Base-by-base conservation (phyloP, 2,888 invertebrate genomes). In the Drosophila peninsularis region DNA sequence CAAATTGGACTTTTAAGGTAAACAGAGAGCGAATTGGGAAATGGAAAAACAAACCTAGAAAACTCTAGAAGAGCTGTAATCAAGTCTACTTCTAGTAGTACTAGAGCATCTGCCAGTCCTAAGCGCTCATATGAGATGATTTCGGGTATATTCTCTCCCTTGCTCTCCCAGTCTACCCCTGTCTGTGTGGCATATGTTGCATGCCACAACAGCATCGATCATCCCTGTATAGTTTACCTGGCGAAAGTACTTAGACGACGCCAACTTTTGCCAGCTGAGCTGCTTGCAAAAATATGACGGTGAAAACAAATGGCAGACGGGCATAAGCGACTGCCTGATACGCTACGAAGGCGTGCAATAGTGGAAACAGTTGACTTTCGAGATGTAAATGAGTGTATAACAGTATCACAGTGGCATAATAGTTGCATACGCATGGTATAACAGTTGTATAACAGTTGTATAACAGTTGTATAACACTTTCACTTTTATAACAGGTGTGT, bases 131-230 rank as follows among this genome's bases (percentile, higher is more conserved):
- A 14, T n/a, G 1, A 14, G 2, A 3, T 36, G n/a, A n/a, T n/a
- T 36, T 14, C 21, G 34, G 13, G 3, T 34, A 11, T 10, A 14
- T 2, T 21, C 9, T 17, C 7, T 7, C 24, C 4, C 14, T 7
- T 7, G 7, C 6, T 4, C 1, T 14, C 10, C 7, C n/a, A 3
- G 2, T 13, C 10, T 27, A 2, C 5, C 11, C 6, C 27, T 13
- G 5, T 9, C 17, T 21, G 14, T 17, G 36, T 50, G 41, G 34
- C 47, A 17, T 41, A 11, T 49, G 47, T 19, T 47, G 32, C 37
- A 52, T 52, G 64, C 64, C 64, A 45, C 64, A 44, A 24, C 21
- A 37, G 64, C 50, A 63, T 63, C 42, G 63, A 63, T 63, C 63
- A 50, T 50, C 10, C 63, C 30, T 17, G 10, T 53, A 44, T n/a